Evolutionary conservation across 2,113 vertebrate species (phyloP).

Genomic region (Nycticebus coucang): DNA sequence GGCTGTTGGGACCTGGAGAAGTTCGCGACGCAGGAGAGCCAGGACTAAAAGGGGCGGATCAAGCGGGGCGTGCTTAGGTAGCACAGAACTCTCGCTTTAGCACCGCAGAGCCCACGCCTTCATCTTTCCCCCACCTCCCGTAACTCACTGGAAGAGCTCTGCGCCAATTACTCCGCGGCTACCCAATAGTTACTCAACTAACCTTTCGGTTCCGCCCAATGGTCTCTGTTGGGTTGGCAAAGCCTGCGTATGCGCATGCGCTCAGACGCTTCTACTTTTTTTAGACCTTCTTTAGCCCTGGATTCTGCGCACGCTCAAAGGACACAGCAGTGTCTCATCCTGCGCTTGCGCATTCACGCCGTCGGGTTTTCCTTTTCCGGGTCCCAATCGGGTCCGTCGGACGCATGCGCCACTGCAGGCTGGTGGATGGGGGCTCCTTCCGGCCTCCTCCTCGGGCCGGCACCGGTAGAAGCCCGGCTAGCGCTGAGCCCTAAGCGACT

Average conservation of each 20-base stretch:
- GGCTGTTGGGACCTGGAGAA: rapidly evolving
- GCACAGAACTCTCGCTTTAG: neutral
- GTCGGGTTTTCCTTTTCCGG: conserved; percentile 76
- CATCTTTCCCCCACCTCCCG: neutral
- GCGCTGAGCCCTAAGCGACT: conserved; percentile 20
- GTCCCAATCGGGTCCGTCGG: conserved; percentile 44
- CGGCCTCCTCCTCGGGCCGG: conserved; percentile 76
- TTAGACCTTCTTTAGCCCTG: rapidly evolving
- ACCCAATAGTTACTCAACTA: conserved; percentile 9
- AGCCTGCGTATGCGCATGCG: conserved; percentile 29
- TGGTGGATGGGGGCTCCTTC: conserved; percentile 74
- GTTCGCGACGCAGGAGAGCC: neutral
- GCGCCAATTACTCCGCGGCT: neutral
- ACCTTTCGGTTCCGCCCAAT: neutral
- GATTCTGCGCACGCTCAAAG: conserved; percentile 24
- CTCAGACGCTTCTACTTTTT: rapidly evolving
- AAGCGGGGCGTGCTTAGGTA: neutral
- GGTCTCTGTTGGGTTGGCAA: neutral
- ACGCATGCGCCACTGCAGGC: conserved; percentile 76
- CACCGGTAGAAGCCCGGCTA: conserved; percentile 45
- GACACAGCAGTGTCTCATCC: rapidly evolving
- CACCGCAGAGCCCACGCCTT: neutral
- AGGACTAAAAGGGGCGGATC: neutral
- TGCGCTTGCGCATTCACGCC: conserved; percentile 65
- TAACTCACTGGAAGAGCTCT: conserved; percentile 20